phyloP scores from a whole-genome alignment of 2,797 vertebrate species.

The Pipistrellus pipistrellus region DNA sequence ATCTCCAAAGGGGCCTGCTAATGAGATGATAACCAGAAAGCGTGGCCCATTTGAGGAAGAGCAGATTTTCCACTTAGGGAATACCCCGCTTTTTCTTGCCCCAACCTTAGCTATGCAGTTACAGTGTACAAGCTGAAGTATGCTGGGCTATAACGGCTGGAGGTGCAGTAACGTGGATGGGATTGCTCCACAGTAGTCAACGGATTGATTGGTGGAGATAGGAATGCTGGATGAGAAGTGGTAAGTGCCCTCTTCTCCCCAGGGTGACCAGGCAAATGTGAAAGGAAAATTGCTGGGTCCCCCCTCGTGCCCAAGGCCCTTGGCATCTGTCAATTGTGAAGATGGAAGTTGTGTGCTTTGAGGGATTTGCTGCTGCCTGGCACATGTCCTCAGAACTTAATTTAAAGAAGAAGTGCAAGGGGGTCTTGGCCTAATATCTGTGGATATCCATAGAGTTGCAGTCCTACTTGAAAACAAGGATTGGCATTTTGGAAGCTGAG shows the following conservation, averaged over 20 bases:
- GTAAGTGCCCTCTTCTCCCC: neutral
- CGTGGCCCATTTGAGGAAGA: neutral
- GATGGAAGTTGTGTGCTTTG: neutral
- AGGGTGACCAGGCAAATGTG: neutral
- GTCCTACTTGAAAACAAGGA: neutral
- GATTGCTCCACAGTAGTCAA: neutral
- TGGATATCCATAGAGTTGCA: neutral
- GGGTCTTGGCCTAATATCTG: neutral
- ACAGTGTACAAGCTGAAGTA: neutral
- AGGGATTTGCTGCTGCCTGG: neutral
- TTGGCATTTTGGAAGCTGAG: slow-evolving; percentile 8
- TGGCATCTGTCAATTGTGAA: neutral
- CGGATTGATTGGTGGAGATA: neutral
- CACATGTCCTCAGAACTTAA: slow-evolving; percentile 3
- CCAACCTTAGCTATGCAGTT: neutral
- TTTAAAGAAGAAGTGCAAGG: neutral
- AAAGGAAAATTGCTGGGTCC: neutral
- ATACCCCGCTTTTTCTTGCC: neutral
- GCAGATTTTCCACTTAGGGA: neutral
- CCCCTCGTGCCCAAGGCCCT: neutral
- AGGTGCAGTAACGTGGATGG: neutral
- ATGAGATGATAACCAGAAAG: neutral
- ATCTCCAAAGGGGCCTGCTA: slow-evolving; percentile 14
- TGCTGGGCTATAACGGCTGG: too few species aligned
- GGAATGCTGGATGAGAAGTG: neutral